A percentile compares a stretch with the other conserved stretches of the same genome.
Evolutionary conservation across 2,888 invertebrate species (phyloP).

Genomic region (Ophion ellenae): DNA sequence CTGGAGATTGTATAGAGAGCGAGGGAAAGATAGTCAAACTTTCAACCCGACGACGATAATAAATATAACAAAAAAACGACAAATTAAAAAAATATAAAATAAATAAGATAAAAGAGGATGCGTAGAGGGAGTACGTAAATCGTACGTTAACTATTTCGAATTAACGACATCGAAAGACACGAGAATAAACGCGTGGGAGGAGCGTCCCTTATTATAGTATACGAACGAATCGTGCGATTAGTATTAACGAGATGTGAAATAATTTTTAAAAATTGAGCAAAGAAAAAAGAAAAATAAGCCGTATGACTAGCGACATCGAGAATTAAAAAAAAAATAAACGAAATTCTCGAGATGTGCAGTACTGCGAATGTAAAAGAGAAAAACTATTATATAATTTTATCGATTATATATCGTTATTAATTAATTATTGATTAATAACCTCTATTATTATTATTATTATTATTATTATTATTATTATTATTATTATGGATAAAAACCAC

Average conservation of each 20-base stretch:
- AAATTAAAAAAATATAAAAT: slow-evolving; percentile 11
- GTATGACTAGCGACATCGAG: slow-evolving; percentile 19
- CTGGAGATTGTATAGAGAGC: slow-evolving; percentile 31
- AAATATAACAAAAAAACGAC: slow-evolving; percentile 28
- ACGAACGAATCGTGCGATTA: slow-evolving; percentile 65
- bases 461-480: slow-evolving; percentile 74
- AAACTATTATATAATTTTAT: slow-evolving; percentile 82
- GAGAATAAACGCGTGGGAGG: slow-evolving; percentile 36
- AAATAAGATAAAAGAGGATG: slow-evolving; percentile 15
- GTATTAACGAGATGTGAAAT: slow-evolving; percentile 62
- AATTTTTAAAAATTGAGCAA: slow-evolving; percentile 30
- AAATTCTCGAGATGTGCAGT: slow-evolving; percentile 46
- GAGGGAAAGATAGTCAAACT: slow-evolving; percentile 53
- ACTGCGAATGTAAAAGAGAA: slow-evolving; percentile 79
- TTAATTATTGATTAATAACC: slow-evolving; percentile 72
- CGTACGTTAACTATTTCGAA: slow-evolving; percentile 57
- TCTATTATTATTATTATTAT: slow-evolving; percentile 76
- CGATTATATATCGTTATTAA: slow-evolving; percentile 78
- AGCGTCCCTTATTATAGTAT: slow-evolving; percentile 25
- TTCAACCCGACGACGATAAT: slow-evolving; percentile 47
- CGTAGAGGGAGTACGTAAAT: slow-evolving; percentile 54
- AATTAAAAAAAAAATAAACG: slow-evolving; percentile 36
- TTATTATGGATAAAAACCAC: slow-evolving; percentile 78
- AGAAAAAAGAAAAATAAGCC: slow-evolving; percentile 65
- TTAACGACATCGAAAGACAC: slow-evolving; percentile 44